These are phyloP conservation scores for Arizona elegans DNA, from an alignment of 2,113 vertebrate genomes.

Conservation along the genomic window DNA sequence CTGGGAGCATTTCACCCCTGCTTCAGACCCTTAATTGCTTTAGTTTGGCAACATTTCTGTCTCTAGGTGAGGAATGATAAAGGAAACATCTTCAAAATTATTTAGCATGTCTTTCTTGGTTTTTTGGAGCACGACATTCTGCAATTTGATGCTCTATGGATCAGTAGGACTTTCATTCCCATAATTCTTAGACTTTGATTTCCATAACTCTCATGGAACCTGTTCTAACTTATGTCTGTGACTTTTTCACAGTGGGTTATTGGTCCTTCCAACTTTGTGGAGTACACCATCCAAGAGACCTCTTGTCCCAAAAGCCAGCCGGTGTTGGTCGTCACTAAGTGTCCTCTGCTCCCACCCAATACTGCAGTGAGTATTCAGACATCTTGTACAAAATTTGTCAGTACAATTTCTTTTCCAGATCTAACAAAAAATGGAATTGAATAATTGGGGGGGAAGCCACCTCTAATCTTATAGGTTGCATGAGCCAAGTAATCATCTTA, in stretches of 20 bases:
- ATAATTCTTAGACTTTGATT: neutral
- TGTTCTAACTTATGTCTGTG: neutral
- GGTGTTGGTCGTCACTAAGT: constrained; percentile 11
- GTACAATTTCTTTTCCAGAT: neutral
- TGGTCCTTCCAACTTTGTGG: constrained; percentile 56
- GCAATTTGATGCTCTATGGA: neutral
- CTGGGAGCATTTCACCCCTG: too few relatives aligned
- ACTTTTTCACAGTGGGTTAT: constrained; percentile 46
- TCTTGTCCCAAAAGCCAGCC: constrained; percentile 44
- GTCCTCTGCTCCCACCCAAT: constrained; percentile 35
- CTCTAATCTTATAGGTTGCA: neutral
- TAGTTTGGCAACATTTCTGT: neutral
- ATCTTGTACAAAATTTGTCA: neutral
- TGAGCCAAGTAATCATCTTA: neutral
- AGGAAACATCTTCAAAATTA: neutral
- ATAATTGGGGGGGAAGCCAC: neutral
- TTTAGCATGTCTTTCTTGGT: neutral
- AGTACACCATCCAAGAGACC: constrained; percentile 67
- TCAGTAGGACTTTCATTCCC: neutral
- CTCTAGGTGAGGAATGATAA: neutral
- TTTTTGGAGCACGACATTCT: neutral
- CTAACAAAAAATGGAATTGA: neutral
- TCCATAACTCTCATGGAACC: neutral
- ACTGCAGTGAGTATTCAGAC: constrained; percentile 46
- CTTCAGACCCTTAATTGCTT: neutral